Evolutionary conservation across 1,140 invertebrate species (phyloP), one percentile per base, ranked within the genome.

Genomic region (Drosophila lacertosa): DNA sequence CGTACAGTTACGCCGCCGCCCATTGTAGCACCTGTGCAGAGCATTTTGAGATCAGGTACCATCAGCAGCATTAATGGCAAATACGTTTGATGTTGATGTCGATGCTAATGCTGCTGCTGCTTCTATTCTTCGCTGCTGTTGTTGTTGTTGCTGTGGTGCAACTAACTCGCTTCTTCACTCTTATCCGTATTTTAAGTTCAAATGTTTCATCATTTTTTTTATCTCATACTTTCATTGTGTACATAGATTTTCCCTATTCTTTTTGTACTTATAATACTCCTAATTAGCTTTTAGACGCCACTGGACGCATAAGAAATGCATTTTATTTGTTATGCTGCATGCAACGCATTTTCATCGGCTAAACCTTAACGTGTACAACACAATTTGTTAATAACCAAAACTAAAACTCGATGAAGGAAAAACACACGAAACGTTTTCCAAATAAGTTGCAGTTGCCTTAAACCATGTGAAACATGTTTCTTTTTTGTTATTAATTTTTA

Each of bases 391-490:
- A 50, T 24, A 32, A 37, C 20, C 44, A n/a, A 26, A 15, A 29
- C 20, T 29, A 15, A 47, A 35, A 9, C 16, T 48, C 48, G 35
- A 63, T 54, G 39, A 65, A 54, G 55, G 48, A 55, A 45, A 32
- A 44, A 20, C 39, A 35, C 26, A 35, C 15, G 24, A 18, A 59
- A 76, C 26, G 60, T 29, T 66, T 64, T 51, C 45, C 45, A 54
- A 79, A 51, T 70, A 63, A 68, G 63, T 55, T 60, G 39, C 9
- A 20, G 45, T 11, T 40, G 50, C 42, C 42, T 57, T 62, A 50
- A 54, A 60, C 33, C 76, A 84, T 83, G 66, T 75, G 22, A 64
- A 79, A 79, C 71, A 83, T 79, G 80, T 51, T 42, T 70, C 42
- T 77, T 82, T 66, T 35, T 66, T 15, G 11, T 24, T 47, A 7